Evolutionary conservation across 2,888 invertebrate genomes (phyloP).

Genomic region (Bombylius discolor): DNA sequence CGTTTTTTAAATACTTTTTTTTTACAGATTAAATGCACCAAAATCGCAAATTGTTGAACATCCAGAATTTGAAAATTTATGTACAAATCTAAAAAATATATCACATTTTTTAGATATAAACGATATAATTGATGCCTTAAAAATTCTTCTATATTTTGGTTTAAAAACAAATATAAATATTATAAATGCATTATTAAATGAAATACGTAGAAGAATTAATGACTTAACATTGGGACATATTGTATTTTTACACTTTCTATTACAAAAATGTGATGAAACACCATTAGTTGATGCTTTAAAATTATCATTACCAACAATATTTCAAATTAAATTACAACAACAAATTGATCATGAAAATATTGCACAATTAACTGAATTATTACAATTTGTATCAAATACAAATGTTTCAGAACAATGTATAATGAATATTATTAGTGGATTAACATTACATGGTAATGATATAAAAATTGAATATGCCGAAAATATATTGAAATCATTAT

Average conservation of each 20-base stretch:
- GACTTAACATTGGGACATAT: conserved; percentile 46
- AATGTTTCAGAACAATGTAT: conserved; percentile 40
- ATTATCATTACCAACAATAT: conserved; percentile 52
- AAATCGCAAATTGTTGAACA: conserved; percentile 39
- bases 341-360: conserved; percentile 46
- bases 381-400: conserved; percentile 41
- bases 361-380: conserved; percentile 39
- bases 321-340: conserved; percentile 46
- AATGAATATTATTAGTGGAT: conserved; percentile 40
- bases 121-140: conserved; percentile 46
- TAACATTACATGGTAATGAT: conserved; percentile 37
- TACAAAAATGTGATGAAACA: conserved; percentile 39
- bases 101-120: conserved; percentile 40
- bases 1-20: neutral
- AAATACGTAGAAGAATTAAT: conserved; percentile 48
- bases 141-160: conserved; percentile 44
- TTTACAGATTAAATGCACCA: conserved; percentile 30
- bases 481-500: conserved; percentile 45
- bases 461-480: conserved; percentile 39
- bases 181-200: conserved; percentile 48
- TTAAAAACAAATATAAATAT: conserved; percentile 46
- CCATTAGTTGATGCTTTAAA: conserved; percentile 50
- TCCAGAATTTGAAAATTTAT: conserved; percentile 46
- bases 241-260: conserved; percentile 47
- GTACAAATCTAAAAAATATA: conserved; percentile 42